phyloP scores from a whole-genome alignment of 2,797 vertebrate species.

The Galaxias olidus region DNA sequence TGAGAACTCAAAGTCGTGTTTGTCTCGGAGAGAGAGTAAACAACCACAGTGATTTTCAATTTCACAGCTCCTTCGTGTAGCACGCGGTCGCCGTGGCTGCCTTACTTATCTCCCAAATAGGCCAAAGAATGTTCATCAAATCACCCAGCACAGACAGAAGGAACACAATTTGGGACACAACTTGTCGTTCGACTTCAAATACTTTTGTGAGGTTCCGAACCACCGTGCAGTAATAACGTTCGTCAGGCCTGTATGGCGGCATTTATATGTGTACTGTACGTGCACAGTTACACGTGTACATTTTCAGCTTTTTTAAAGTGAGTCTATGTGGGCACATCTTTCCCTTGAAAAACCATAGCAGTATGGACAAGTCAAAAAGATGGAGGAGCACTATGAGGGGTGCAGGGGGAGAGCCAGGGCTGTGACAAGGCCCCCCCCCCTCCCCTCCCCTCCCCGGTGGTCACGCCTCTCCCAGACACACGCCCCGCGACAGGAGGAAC shows the following conservation, averaged over 20 bases:
- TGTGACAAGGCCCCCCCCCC: neutral
- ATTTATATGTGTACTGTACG: too few relatives aligned
- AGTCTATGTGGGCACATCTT: too few relatives aligned
- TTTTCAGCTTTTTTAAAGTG: too few relatives aligned
- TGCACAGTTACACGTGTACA: too few relatives aligned
- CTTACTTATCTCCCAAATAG: neutral
- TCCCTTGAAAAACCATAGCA: too few relatives aligned
- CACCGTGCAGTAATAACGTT: too few relatives aligned
- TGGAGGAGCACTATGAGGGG: neutral
- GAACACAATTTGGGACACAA: too few relatives aligned
- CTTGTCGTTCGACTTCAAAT: too few relatives aligned
- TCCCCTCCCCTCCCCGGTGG: too few relatives aligned
- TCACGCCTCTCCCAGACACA: neutral
- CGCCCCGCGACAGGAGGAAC: too few relatives aligned
- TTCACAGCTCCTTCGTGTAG: neutral
- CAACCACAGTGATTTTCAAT: slow-evolving; percentile 1
- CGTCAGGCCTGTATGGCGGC: too few relatives aligned
- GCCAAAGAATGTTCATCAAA: neutral
- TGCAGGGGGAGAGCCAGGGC: neutral
- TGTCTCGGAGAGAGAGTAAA: neutral
- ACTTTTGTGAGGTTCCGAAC: too few relatives aligned
- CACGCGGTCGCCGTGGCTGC: neutral
- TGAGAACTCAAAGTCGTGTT: slow-evolving; percentile 1
- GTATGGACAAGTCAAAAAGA: neutral
- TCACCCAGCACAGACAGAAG: neutral